Evolutionary conservation across 2,888 invertebrate species (phyloP).

Genomic region (Pedicia rivosa): DNA sequence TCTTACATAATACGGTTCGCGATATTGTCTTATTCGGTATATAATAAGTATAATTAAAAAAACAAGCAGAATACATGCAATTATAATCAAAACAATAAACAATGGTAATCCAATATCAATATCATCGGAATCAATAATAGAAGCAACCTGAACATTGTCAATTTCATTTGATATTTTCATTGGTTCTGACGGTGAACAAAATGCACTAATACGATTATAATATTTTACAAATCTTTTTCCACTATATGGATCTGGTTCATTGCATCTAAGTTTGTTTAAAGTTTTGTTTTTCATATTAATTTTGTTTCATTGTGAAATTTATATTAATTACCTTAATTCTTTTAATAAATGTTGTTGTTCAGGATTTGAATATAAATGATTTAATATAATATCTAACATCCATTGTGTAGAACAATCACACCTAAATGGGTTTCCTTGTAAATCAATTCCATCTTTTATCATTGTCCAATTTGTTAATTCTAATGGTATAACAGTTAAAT

Average conservation of each 20-base stretch:
- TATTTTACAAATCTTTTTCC: slow-evolving; percentile 9
- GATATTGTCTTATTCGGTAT: no score
- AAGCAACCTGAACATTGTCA: no score
- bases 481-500: slow-evolving; percentile 6
- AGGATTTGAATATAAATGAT: slow-evolving; percentile 6
- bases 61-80: no score
- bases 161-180: not conserved
- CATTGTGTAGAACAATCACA: slow-evolving; percentile 10
- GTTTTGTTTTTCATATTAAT: not conserved
- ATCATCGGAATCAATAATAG: no score
- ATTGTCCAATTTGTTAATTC: slow-evolving; percentile 7
- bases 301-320: not conserved
- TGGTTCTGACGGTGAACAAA: slow-evolving; percentile 5
- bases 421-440: slow-evolving; percentile 11
- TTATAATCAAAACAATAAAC: no score
- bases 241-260: slow-evolving; percentile 6
- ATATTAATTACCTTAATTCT: slow-evolving; percentile 7
- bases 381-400: slow-evolving; percentile 8
- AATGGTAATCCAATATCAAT: no score
- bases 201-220: slow-evolving; percentile 6
- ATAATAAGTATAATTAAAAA: no score
- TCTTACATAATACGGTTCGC: no score
- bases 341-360: slow-evolving; percentile 8
- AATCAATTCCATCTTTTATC: slow-evolving; percentile 8
- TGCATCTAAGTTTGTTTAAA: slow-evolving; percentile 6